These are phyloP conservation scores for Momotus momota DNA, from an alignment of 2,797 vertebrate genomes.

Conservation along the genomic window DNA sequence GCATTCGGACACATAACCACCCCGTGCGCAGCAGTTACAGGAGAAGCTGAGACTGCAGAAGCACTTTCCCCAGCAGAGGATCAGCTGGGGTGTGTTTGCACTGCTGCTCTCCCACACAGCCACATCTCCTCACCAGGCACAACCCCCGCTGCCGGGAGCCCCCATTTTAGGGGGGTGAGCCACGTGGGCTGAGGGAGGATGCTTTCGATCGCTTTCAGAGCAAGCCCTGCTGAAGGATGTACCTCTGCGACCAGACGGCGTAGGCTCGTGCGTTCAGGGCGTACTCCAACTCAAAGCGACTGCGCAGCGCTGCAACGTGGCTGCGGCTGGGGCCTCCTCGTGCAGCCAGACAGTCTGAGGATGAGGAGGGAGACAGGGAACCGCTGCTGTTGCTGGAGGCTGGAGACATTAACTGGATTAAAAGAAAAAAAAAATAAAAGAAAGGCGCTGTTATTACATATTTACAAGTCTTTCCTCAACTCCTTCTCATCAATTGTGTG, in stretches of 20 bases:
- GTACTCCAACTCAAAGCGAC: conserved; percentile 92
- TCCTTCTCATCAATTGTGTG: accelerated
- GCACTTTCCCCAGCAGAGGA: neutral
- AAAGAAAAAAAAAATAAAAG: neutral
- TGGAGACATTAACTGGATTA: conserved; percentile 90
- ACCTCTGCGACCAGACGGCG: conserved; percentile 87
- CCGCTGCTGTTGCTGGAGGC: conserved; percentile 95
- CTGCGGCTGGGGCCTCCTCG: conserved; percentile 88
- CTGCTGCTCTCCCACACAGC: neutral
- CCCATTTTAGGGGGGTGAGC: neutral
- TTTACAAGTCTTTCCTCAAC: neutral
- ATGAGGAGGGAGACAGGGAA: conserved; percentile 92
- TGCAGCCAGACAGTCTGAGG: conserved; percentile 87
- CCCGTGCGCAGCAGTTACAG: neutral
- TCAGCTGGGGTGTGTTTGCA: neutral
- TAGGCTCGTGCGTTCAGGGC: conserved; percentile 88
- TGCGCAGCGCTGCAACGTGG: conserved; percentile 90
- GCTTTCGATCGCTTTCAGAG: no score
- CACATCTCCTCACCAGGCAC: accelerated
- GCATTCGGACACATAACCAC: neutral
- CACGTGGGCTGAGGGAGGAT: accelerated
- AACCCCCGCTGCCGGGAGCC: neutral
- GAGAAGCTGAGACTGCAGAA: neutral
- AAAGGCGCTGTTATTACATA: neutral
- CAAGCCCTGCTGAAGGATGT: neutral